Evolutionary conservation across 2,888 invertebrate species (phyloP).

Genomic region (Temnothorax rugatulus): DNA sequence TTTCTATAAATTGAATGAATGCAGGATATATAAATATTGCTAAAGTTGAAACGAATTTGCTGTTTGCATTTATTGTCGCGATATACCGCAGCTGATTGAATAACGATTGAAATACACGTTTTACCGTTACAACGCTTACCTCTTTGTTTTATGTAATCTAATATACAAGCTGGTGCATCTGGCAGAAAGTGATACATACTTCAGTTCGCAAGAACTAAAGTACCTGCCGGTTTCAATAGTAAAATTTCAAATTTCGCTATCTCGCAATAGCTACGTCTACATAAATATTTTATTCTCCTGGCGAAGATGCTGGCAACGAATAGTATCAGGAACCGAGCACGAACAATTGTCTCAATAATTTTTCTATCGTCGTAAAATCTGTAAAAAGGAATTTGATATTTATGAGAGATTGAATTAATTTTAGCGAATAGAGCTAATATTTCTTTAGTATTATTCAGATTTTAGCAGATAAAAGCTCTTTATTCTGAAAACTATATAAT

Average conservation of each 20-base stretch:
- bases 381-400: background rate
- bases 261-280: slow-evolving; percentile 61
- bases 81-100: background rate
- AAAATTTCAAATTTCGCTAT: slow-evolving; percentile 73
- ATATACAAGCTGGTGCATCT: slow-evolving; percentile 44
- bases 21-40: background rate
- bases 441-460: background rate
- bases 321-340: slow-evolving; percentile 41
- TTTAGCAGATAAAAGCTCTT: background rate
- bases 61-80: background rate
- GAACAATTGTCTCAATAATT: slow-evolving; percentile 11
- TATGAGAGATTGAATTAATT: background rate
- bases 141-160: slow-evolving; percentile 27
- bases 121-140: background rate
- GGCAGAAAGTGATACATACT: slow-evolving; percentile 46
- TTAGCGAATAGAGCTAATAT: background rate
- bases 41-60: background rate
- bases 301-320: slow-evolving; percentile 35
- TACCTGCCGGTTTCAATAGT: slow-evolving; percentile 53
- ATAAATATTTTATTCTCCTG: slow-evolving; percentile 72
- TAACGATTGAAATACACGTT: slow-evolving; percentile 7
- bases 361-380: background rate
- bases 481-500: background rate
- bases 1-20: background rate
- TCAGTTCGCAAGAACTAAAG: slow-evolving; percentile 42